Evolutionary conservation across 2,797 vertebrate species (phyloP), one percentile per base, ranked within the genome.

Genomic region (Babyrousa celebensis): DNA sequence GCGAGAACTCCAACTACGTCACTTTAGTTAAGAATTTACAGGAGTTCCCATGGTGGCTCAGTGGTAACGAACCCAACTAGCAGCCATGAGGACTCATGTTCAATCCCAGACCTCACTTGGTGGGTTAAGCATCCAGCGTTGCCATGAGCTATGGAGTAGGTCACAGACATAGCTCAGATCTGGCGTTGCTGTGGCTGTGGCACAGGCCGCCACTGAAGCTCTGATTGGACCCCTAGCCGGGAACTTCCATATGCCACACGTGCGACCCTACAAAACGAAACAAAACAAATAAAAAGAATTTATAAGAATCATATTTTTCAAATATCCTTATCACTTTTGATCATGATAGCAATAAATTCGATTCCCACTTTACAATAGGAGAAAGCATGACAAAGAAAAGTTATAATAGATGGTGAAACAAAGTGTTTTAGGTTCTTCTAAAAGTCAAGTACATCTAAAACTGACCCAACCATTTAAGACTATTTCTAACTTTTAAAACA

Each of bases 381-480:
- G 92, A 93, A 92, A 75, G 56, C 3, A 6, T 72, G 25, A 79
- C 67, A 84, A 79, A 88, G 43, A 72, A 96, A 82, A 43, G 16
- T 20, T 62, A 43, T 88, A 92, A 84, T 14, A 85, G 21, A 65
- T 32, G 12, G 5, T 43, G 63, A 96, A 94, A 58, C 40, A 74
- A 85, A 85, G 36, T 71, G 71, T 77, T 96, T 96, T 56, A 56
- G 91, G 95, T 93, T 94, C 17, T 94, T 94, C 72, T 87, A 92
- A 83, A 79, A 96, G 23, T 84, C 54, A 67, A 78, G 52, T 75
- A 96, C 56, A 91, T 82, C 1, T 89, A 95, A 95, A 85, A 48
- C 20, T 63, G 25, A 5, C 27, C 62, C 25, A 94, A 77, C 20
- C 9, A 92, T 54, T 90, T 90, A 94, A 89, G 71, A 23, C 21